Base-by-base conservation (phyloP, 2,113 vertebrate species). In the Odontophorus gujanensis region DNA sequence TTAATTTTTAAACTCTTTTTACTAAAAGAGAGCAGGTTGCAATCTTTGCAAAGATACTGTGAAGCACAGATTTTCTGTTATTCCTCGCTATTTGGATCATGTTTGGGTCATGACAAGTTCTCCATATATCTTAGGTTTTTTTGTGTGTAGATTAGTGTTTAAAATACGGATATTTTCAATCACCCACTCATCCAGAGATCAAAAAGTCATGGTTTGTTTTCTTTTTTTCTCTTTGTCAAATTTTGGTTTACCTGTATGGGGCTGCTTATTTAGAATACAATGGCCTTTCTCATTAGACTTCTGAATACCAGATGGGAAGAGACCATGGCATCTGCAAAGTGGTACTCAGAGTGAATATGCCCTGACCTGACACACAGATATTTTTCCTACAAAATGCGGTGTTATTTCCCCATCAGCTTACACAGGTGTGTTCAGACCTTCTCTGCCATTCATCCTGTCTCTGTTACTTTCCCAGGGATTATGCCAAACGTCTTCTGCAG, bases 81-180 rank as follows among this genome's bases (percentile, higher is more conserved):
- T 7, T 59, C 62, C 25, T 57, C 19, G 43, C 32, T 34, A 8
- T 69, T 57, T 47, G 14, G 13, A 28, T 61, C 10, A 25, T 19
- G 28, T 9, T 43, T 30, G 32, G 25, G 25, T 48, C 59, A 40
- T 43, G 51, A 42, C 15, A 59, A 0, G 0, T 55, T 67, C 40
- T 75, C 32, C 1, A 0, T 11, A 26, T n/a, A 40, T 40, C 40
- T 40, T 8, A 73, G 81, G 7, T 8, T 50, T 40, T 47, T 26
- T 80, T 43, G 11, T 16, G 3, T 32, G 90, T 72, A 55, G 4
- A n/a, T 75, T 59, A 50, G 74, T 66, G 22, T 26, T 40, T 61
- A 34, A 45, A 34, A 32, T 14, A 32, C 6, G 28, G 34, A n/a
- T 43, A 45, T 59, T 75, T 18, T 47, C 25, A 30, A 48, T 57